phyloP scores from a whole-genome alignment of 2,113 vertebrate genomes.

The Lamprotornis superbus region DNA sequence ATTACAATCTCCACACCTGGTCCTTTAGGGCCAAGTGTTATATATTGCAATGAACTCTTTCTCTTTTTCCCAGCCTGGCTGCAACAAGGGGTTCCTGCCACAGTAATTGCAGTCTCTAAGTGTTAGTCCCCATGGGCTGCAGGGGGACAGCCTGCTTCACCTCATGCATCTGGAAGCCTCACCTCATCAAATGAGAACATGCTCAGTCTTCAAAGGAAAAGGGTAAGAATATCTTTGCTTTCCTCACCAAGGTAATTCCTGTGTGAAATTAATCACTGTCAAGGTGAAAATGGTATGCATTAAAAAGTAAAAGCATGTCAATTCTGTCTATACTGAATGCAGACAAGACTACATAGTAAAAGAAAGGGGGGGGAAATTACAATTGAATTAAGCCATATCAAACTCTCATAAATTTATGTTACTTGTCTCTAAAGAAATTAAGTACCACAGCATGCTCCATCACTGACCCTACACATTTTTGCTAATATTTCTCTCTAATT shows the following conservation, averaged over 20 bases:
- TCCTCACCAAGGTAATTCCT: neutral
- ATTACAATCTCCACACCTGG: neutral
- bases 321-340: neutral
- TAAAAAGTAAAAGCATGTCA: neutral
- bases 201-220: neutral
- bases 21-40: neutral
- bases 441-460: neutral
- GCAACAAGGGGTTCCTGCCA: neutral
- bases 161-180: neutral
- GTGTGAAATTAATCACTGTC: neutral
- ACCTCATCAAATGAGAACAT: neutral
- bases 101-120: neutral
- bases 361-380: neutral
- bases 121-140: neutral
- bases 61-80: neutral
- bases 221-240: neutral
- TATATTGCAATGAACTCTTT: neutral
- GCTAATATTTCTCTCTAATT: slow-evolving; percentile 26
- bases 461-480: slow-evolving; percentile 16
- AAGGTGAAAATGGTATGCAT: neutral
- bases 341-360: neutral
- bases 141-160: neutral
- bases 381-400: neutral
- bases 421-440: slow-evolving; percentile 32
- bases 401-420: neutral